Evolutionary conservation across 2,113 vertebrate genomes (phyloP).

Genomic region (Cardinalis cardinalis): DNA sequence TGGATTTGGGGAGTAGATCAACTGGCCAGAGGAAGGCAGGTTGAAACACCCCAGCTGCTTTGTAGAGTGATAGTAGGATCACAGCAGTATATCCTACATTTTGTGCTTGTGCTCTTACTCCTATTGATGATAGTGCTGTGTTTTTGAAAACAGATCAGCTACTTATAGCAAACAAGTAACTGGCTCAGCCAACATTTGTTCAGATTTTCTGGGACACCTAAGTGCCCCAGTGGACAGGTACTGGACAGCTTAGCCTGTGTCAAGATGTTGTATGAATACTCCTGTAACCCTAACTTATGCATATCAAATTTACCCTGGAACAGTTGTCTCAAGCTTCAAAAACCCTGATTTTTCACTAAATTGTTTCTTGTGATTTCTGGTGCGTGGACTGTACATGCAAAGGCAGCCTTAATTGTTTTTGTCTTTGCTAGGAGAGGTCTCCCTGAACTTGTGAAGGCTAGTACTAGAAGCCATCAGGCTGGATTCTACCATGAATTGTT

Average conservation of each 20-base stretch:
- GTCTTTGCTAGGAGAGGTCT: neutral
- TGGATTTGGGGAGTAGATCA: neutral
- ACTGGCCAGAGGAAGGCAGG: neutral
- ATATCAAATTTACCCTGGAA: neutral
- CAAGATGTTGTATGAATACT: neutral
- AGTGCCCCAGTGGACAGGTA: neutral
- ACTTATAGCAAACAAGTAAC: neutral
- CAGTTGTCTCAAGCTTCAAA: neutral
- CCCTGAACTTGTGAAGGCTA: neutral
- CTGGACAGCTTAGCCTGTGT: neutral
- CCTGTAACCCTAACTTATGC: accelerated
- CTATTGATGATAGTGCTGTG: neutral
- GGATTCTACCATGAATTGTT: neutral
- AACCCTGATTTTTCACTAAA: neutral
- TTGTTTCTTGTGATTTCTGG: neutral
- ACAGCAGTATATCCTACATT: accelerated
- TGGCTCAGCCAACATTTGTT: neutral
- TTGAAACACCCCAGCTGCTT: neutral
- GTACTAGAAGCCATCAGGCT: neutral
- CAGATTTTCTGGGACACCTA: neutral
- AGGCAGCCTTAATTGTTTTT: neutral
- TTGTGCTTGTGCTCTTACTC: accelerated
- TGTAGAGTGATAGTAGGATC: accelerated
- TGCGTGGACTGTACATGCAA: neutral
- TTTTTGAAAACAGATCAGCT: neutral